These are phyloP conservation scores for Pyralis farinalis DNA, from an alignment of 2,888 invertebrate genomes.

Conservation along the genomic window DNA sequence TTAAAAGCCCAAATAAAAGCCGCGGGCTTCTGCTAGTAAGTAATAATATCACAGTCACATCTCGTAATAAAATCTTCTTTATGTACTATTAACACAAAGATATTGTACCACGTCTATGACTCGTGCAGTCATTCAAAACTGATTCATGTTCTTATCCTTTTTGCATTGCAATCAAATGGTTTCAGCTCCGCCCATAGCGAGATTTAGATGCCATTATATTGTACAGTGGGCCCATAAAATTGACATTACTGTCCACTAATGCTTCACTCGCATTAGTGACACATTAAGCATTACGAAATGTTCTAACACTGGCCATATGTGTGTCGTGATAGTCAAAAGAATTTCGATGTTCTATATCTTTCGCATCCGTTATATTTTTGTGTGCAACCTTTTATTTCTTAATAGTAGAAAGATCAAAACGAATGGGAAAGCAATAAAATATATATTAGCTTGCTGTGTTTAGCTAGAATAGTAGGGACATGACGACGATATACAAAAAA, in stretches of 20 bases:
- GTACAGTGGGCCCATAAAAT: constrained; percentile 57
- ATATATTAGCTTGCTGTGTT: too few species aligned
- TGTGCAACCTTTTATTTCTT: constrained; percentile 4
- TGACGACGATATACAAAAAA: constrained; percentile 9
- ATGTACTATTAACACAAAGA: too few species aligned
- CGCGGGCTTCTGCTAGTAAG: too few species aligned
- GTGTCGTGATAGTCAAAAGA: constrained; percentile 6
- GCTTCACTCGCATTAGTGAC: constrained; percentile 65
- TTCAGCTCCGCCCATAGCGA: constrained; percentile 29
- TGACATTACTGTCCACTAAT: constrained; percentile 66
- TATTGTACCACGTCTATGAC: too few species aligned
- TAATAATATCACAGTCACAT: too few species aligned
- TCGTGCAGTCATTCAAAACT: constrained; percentile 21
- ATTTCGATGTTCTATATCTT: constrained; percentile 5
- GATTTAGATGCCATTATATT: constrained; percentile 52
- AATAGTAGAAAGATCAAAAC: constrained; percentile 7
- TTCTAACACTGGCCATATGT: constrained; percentile 29
- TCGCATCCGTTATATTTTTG: neutral
- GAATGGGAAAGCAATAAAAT: neutral
- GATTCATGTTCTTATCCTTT: constrained; percentile 34
- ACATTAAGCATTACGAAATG: constrained; percentile 65
- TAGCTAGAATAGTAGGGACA: too few species aligned
- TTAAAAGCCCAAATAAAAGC: too few species aligned
- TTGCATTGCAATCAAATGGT: constrained; percentile 27
- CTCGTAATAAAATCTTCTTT: too few species aligned